These are phyloP conservation scores for Rhimphoctona megacephalus DNA, from an alignment of 2,888 invertebrate species.

Conservation along the genomic window DNA sequence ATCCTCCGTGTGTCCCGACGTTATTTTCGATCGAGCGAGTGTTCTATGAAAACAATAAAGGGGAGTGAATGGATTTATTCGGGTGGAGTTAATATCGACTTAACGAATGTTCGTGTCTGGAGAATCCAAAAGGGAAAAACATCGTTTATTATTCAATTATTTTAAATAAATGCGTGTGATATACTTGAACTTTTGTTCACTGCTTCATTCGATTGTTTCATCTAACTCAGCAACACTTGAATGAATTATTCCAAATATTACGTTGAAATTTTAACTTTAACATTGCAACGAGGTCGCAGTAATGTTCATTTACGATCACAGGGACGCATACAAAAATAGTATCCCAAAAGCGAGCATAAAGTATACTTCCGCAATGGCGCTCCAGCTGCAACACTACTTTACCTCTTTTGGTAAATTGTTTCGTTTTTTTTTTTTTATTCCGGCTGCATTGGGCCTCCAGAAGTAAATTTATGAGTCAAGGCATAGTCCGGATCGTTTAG, in stretches of 20 bases:
- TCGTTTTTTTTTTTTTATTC: conserved; percentile 25
- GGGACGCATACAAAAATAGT: not conserved
- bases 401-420: conserved; percentile 19
- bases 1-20: conserved; percentile 52
- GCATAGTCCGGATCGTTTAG: conserved; percentile 71
- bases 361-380: not conserved
- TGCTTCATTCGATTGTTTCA: not conserved
- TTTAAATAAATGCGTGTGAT: not conserved
- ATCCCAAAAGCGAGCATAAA: not conserved
- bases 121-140: not conserved
- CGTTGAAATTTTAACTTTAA: not conserved
- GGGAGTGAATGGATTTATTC: conserved; percentile 20
- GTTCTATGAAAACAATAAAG: conserved; percentile 33
- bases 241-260: not conserved
- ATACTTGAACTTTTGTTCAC: not conserved
- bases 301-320: not conserved
- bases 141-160: not conserved
- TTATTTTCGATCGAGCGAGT: conserved; percentile 42
- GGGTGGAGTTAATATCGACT: conserved; percentile 31
- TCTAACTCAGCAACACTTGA: not conserved
- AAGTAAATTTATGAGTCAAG: conserved; percentile 74
- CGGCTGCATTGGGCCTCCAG: conserved; percentile 60
- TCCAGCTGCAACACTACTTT: not conserved
- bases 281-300: not conserved
- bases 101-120: not conserved